These are phyloP conservation scores for Pocillopora verrucosa DNA, from an alignment of 64 coral and sea anemone species.

Conservation along the genomic window DNA sequence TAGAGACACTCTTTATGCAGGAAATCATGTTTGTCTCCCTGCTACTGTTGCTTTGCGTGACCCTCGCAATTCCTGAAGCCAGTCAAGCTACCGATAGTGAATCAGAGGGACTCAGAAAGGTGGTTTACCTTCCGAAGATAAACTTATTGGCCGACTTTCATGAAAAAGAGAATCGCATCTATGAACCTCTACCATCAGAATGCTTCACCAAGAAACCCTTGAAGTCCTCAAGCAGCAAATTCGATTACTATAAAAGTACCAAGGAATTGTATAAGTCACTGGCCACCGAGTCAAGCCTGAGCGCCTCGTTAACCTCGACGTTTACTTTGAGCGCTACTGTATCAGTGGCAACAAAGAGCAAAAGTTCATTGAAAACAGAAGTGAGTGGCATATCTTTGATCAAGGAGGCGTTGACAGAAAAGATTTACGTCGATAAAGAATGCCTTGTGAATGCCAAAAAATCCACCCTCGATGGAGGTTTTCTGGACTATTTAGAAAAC, in stretches of 20 bases:
- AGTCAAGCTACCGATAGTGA: neutral
- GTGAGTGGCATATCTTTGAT: neutral
- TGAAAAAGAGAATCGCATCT: neutral
- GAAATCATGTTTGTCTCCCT: neutral
- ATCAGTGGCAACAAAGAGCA: neutral
- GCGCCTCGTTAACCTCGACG: neutral
- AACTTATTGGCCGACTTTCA: slow-evolving; percentile 14
- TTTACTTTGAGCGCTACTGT: neutral
- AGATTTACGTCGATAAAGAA: neutral
- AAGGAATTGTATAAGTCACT: neutral
- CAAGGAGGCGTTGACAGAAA: neutral
- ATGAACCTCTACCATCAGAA: neutral
- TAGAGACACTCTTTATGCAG: no score
- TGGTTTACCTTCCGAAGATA: neutral
- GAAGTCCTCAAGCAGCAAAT: neutral
- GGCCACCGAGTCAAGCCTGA: neutral
- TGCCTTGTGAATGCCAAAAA: neutral
- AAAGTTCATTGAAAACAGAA: neutral
- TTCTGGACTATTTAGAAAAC: slow-evolving; percentile 21
- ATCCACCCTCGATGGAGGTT: neutral
- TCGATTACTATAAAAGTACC: slow-evolving; percentile 1
- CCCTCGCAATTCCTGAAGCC: no score
- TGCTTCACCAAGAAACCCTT: neutral
- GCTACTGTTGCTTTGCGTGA: neutral
- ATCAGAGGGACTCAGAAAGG: neutral